Evolutionary conservation across 2,113 vertebrate species (phyloP).

Genomic region (Antigone vipio): DNA sequence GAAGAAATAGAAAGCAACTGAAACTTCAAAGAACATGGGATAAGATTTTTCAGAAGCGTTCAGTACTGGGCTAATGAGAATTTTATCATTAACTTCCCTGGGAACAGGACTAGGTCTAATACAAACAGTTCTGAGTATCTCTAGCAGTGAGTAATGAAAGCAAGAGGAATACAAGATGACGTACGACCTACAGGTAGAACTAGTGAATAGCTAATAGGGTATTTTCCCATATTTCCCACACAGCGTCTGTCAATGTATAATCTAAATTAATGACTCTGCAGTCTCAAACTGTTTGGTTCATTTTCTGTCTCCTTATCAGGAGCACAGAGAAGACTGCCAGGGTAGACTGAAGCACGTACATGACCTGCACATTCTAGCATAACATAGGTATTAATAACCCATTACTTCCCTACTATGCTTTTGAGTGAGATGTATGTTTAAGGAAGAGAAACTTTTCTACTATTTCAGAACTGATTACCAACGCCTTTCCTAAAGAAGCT

Average conservation of each 20-base stretch:
- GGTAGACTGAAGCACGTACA: neutral
- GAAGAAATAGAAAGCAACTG: neutral
- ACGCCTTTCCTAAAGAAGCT: neutral
- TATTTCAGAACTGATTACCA: neutral
- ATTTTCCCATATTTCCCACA: neutral
- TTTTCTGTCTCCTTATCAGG: conserved; percentile 2
- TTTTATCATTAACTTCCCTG: conserved; percentile 34
- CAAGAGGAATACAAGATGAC: neutral
- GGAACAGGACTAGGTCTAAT: conserved; percentile 22
- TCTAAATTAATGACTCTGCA: conserved; percentile 14
- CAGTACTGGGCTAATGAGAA: conserved; percentile 8
- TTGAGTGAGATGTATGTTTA: neutral
- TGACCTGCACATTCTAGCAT: neutral
- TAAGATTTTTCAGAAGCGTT: neutral
- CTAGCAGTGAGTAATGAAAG: conserved; percentile 15
- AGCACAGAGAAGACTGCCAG: neutral
- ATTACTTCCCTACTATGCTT: neutral
- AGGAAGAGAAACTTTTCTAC: neutral
- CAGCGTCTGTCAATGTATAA: neutral
- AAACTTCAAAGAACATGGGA: neutral
- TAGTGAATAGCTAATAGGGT: neutral
- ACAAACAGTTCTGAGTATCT: conserved; percentile 13
- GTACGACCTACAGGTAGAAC: conserved; percentile 1
- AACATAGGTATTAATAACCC: neutral
- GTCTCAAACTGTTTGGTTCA: neutral